Base-by-base conservation (phyloP, 2,888 invertebrate genomes). In the Hanleya hanleyi region DNA sequence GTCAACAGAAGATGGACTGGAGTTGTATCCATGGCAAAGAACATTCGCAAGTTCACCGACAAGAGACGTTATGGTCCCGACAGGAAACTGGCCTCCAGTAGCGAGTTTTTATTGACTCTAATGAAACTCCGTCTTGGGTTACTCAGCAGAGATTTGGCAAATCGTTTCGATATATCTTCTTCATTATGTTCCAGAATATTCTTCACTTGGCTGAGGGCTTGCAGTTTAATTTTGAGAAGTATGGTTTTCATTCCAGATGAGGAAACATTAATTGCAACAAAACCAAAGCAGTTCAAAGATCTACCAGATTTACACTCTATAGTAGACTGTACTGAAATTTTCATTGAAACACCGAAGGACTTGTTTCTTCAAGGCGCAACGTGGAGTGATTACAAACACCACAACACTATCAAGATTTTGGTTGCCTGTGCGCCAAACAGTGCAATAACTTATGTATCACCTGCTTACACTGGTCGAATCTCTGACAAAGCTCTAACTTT, bases 361-460 rank as follows among this genome's bases (percentile, higher is more conserved):
- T 41, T 77, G 3, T 38, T 61, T 7, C 61, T 78, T 18, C 78
- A 78, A 61, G 26, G 57, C 12, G 57, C 64, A 6, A 77, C 77
- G n/a, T 81, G 75, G 78, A 75, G 76, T 47, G 75, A 79, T 35
- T 80, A 80, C 65, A 82, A 82, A 66, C 77, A 82, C 37, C 78
- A 80, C 69, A 81, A 81, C 67, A 82, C 81, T 15, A 26, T 73
- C 1, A 82, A 81, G 65, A 29, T 76, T 18, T 47, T 82, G 3
- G 70, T 80, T 47, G 70, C 67, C 0, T 75, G 71, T 70, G 29
- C 74, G 1, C 81, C 80, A 65, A 79, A 76, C 64, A 77, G 78
- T 37, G n/a, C 68, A 1, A 76, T 82, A 15, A 66, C 69, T 9
- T 78, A 68, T 71, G 22, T 77, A 0, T 75, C 75, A 9, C 64